These are phyloP conservation scores for Anodontia alba DNA, from an alignment of 2,888 invertebrate species.

Conservation along the genomic window DNA sequence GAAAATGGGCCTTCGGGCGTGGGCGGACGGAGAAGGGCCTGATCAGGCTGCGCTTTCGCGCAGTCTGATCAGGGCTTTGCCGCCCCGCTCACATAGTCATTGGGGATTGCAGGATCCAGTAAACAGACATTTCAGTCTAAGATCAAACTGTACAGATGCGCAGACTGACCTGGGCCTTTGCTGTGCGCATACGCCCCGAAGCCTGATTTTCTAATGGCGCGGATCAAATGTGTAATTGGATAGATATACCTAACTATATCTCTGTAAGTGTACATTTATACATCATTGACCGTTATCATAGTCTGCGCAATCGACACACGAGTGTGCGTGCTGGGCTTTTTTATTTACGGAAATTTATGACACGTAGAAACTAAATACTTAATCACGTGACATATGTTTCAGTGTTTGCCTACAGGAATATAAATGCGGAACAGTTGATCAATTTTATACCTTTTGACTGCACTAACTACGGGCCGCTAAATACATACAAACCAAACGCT, in stretches of 20 bases:
- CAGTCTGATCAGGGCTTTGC: too few species aligned
- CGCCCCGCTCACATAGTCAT: too few species aligned
- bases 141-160: too few species aligned
- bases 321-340: slow-evolving; percentile 5
- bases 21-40: too few species aligned
- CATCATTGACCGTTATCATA: neutral
- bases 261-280: neutral
- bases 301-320: slow-evolving; percentile 9
- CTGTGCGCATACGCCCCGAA: too few species aligned
- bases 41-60: too few species aligned
- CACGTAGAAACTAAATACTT: slow-evolving; percentile 18
- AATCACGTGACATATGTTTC: slow-evolving; percentile 16
- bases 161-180: too few species aligned
- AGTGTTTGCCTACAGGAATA: slow-evolving; percentile 7
- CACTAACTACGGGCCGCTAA: neutral
- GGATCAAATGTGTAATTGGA: neutral
- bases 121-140: too few species aligned
- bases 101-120: too few species aligned
- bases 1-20: too few species aligned
- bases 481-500: slow-evolving; percentile 10
- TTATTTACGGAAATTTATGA: slow-evolving; percentile 21
- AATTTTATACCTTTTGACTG: slow-evolving; percentile 3
- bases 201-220: neutral
- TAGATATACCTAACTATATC: slow-evolving; percentile 11
- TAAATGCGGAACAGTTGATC: slow-evolving; percentile 15